Percentiles rank a stretch among this genome's conserved stretches.
Conservation (phyloP, 2,113 vertebrate genomes). For the Varanus salvator region DNA sequence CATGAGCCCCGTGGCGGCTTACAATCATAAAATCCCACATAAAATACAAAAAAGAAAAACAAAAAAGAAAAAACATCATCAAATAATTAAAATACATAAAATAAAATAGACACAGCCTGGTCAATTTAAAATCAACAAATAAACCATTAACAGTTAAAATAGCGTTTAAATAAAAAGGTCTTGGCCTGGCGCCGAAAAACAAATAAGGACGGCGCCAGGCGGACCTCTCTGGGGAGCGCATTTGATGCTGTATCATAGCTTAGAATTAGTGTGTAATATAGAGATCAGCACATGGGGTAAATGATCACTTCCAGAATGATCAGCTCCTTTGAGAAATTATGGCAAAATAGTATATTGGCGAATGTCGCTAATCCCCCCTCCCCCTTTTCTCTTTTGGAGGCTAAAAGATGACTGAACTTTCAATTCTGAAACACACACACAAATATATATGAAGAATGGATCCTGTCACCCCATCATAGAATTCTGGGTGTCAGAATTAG, state of each 20-base stretch:
- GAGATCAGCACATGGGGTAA: neutral
- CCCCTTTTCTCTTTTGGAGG: neutral
- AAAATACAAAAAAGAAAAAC: too few species aligned
- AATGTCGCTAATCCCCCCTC: neutral
- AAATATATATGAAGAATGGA: neutral
- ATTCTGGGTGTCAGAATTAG: neutral
- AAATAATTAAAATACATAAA: too few species aligned
- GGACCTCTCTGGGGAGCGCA: too few species aligned
- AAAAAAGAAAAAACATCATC: too few species aligned
- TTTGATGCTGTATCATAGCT: neutral
- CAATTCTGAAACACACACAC: neutral
- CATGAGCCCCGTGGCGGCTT: too few species aligned
- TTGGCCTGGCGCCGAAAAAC: too few species aligned
- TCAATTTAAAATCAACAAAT: too few species aligned
- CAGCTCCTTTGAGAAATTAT: neutral
- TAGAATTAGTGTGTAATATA: neutral
- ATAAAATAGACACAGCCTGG: too few species aligned
- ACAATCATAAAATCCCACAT: too few species aligned
- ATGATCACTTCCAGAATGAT: neutral
- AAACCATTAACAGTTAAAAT: too few species aligned
- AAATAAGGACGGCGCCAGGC: too few species aligned
- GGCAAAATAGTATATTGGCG: neutral
- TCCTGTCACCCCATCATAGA: neutral
- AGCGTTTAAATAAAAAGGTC: too few species aligned
- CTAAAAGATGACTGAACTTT: neutral